Percentiles rank a stretch among this genome's conserved stretches.
Conservation (phyloP, 2,113 vertebrate genomes). For the Pseudorasbora parva region DNA sequence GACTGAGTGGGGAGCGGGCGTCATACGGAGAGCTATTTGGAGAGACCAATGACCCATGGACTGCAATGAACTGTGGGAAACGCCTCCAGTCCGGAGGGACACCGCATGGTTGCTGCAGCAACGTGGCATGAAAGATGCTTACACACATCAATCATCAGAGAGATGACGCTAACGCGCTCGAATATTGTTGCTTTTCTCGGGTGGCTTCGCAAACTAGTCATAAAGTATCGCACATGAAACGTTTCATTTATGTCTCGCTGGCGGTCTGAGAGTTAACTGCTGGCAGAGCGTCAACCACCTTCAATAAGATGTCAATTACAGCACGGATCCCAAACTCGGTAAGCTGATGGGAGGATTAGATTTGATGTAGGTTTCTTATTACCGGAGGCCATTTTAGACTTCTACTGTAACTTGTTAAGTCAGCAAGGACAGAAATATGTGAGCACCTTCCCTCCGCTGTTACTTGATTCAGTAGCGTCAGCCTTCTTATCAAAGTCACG, state of each 20-base stretch:
- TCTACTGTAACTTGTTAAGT: slow-evolving; percentile 43
- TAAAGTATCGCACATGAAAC: slow-evolving; percentile 65
- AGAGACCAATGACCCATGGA: slow-evolving; percentile 61
- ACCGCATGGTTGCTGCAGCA: slow-evolving; percentile 45
- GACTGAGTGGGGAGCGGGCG: slow-evolving; percentile 39
- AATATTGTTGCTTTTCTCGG: slow-evolving; percentile 4
- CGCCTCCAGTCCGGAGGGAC: slow-evolving; percentile 47
- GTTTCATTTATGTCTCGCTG: slow-evolving; percentile 13
- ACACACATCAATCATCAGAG: slow-evolving; percentile 57
- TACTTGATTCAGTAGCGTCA: slow-evolving; percentile 43
- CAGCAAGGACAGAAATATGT: slow-evolving; percentile 42
- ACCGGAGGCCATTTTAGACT: slow-evolving; percentile 36
- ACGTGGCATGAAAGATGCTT: slow-evolving; percentile 49
- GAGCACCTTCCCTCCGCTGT: slow-evolving; percentile 34
- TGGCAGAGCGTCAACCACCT: slow-evolving; percentile 37
- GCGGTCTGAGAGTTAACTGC: slow-evolving; percentile 11
- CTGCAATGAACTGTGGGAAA: slow-evolving; percentile 54
- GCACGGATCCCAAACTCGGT: slow-evolving; percentile 19
- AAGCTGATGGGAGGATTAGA: slow-evolving; percentile 38
- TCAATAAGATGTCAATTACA: slow-evolving; percentile 51
- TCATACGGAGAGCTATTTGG: slow-evolving; percentile 55
- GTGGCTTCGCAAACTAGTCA: slow-evolving; percentile 52
- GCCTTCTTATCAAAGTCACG: slow-evolving; percentile 40
- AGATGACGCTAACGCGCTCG: slow-evolving; percentile 18
- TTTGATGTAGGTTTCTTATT: slow-evolving; percentile 43